Conservation (phyloP, 2,797 vertebrate genomes). For the Darevskia nairensis region DNA sequence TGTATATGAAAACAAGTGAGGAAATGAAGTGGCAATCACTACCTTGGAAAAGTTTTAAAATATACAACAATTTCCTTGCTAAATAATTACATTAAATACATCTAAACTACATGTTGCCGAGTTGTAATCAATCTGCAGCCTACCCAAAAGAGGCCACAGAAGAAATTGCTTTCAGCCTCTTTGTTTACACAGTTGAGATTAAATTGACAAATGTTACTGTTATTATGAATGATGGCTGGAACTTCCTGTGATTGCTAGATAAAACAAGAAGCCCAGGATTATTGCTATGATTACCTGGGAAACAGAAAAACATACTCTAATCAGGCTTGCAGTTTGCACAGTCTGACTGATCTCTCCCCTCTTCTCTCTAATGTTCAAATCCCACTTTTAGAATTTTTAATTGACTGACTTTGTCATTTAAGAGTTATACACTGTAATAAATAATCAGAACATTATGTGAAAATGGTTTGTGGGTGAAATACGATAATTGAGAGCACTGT, state of each 20-base stretch:
- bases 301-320: slow-evolving; percentile 31
- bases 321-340: slow-evolving; percentile 6
- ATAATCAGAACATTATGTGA: neutral
- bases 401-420: neutral
- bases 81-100: slow-evolving; percentile 22
- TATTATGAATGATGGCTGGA: slow-evolving; percentile 43
- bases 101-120: slow-evolving; percentile 8
- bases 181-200: slow-evolving; percentile 40
- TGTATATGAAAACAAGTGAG: neutral
- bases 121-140: slow-evolving; percentile 17
- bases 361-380: neutral
- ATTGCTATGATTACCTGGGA: slow-evolving; percentile 14
- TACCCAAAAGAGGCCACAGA: slow-evolving; percentile 18
- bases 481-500: neutral
- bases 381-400: neutral
- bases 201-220: slow-evolving; percentile 45
- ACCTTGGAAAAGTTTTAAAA: neutral
- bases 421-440: neutral
- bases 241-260: slow-evolving; percentile 33
- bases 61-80: slow-evolving; percentile 22
- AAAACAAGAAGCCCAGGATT: slow-evolving; percentile 28
- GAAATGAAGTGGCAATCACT: slow-evolving; percentile 5
- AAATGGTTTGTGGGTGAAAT: neutral
- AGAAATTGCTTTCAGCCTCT: slow-evolving; percentile 36
- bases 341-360: neutral